phyloP scores from a whole-genome alignment of 1,140 invertebrate species.

The Heliconius hewitsoni region DNA sequence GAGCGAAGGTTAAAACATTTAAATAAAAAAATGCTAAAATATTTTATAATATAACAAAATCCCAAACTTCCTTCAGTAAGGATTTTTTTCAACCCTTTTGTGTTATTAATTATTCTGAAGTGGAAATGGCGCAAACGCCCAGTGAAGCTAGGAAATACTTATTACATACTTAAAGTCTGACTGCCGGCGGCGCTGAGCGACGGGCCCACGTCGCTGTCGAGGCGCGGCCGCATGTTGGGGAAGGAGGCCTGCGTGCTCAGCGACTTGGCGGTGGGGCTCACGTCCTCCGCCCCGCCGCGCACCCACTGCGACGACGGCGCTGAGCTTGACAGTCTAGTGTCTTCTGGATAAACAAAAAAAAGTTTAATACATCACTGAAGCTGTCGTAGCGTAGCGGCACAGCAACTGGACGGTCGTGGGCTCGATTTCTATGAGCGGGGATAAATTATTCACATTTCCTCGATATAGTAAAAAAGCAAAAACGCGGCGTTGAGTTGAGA shows the following conservation, averaged over 20 bases:
- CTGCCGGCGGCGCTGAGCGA: slow-evolving; percentile 77
- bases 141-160: too few species aligned
- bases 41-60: too few species aligned
- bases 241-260: slow-evolving; percentile 59
- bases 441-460: too few species aligned
- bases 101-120: too few species aligned
- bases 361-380: neutral
- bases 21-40: too few species aligned
- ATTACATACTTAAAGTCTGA: slow-evolving; percentile 63
- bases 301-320: slow-evolving; percentile 62
- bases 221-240: slow-evolving; percentile 56
- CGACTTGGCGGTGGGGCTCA: slow-evolving; percentile 59
- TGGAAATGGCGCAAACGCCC: too few species aligned
- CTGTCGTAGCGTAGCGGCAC: neutral
- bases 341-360: slow-evolving; percentile 34
- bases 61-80: too few species aligned
- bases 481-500: too few species aligned
- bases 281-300: slow-evolving; percentile 33
- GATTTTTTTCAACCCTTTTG: too few species aligned
- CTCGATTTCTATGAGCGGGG: too few species aligned
- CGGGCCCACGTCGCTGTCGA: slow-evolving; percentile 79
- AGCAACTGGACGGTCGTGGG: neutral
- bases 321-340: slow-evolving; percentile 59
- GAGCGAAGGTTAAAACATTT: too few species aligned
- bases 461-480: too few species aligned